A percentile compares a stretch with the other conserved stretches of the same genome.
Conservation (phyloP, 2,888 invertebrate species). For the Brachylomia viminalis region DNA sequence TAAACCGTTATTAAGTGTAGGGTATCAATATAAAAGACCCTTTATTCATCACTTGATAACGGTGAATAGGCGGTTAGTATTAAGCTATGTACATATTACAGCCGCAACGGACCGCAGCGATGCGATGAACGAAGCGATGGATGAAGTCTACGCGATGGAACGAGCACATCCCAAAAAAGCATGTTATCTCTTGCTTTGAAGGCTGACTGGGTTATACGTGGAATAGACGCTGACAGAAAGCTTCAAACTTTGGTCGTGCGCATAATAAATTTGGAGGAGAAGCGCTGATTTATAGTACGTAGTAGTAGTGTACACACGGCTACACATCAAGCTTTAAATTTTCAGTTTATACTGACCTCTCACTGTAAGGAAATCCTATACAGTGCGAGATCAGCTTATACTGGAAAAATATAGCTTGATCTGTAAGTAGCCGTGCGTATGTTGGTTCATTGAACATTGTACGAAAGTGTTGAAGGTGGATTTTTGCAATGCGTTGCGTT, state of each 20-base stretch:
- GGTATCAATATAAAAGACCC: slow-evolving; percentile 33
- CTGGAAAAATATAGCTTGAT: too few relatives aligned
- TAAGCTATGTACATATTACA: not conserved
- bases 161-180: not conserved
- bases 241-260: not conserved
- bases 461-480: not conserved
- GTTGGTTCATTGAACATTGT: too few relatives aligned
- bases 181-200: not conserved
- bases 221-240: not conserved
- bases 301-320: too few relatives aligned
- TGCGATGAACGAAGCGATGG: not conserved
- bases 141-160: not conserved
- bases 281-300: too few relatives aligned
- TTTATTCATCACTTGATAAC: slow-evolving; percentile 41
- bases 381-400: too few relatives aligned
- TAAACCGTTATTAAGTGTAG: slow-evolving; percentile 27
- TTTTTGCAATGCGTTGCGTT: not conserved
- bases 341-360: too few relatives aligned
- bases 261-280: too few relatives aligned
- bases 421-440: too few relatives aligned
- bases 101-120: not conserved
- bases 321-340: too few relatives aligned
- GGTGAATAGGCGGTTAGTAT: slow-evolving; percentile 21
- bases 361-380: too few relatives aligned
- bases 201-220: not conserved